Conservation (phyloP, 1,140 invertebrate genomes). For the Bombus pyrosoma region DNA sequence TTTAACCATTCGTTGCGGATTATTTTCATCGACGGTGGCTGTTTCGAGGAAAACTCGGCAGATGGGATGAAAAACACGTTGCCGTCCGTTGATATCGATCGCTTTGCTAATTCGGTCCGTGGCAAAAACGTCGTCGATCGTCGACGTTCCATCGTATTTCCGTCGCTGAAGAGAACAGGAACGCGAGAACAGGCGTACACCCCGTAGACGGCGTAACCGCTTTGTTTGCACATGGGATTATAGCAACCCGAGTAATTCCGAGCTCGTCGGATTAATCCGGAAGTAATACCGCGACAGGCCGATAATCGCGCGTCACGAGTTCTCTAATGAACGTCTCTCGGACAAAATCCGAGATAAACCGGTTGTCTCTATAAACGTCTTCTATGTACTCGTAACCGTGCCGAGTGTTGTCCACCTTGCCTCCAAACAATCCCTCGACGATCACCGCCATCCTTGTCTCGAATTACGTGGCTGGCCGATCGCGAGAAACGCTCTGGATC, state of each 20-base stretch:
- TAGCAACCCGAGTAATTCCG: slow-evolving; percentile 46
- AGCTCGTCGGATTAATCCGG: slow-evolving; percentile 55
- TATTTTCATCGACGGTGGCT: no score
- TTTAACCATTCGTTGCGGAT: no score
- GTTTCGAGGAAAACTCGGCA: no score
- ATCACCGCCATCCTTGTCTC: no score
- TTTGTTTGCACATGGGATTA: slow-evolving; percentile 48
- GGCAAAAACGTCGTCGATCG: no score
- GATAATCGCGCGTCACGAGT: slow-evolving; percentile 40
- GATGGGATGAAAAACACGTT: no score
- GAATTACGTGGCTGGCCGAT: no score
- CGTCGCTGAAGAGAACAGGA: no score
- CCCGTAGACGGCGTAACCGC: background rate
- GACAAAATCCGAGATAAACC: slow-evolving; percentile 50
- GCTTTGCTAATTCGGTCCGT: background rate
- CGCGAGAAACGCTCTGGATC: background rate
- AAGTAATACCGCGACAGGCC: slow-evolving; percentile 56
- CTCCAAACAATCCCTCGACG: no score
- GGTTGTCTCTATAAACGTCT: slow-evolving; percentile 7
- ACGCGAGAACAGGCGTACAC: background rate
- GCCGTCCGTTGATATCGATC: background rate
- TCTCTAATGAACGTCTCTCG: slow-evolving; percentile 43
- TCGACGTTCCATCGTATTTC: no score
- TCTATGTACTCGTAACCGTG: background rate
- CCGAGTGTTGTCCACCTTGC: slow-evolving; percentile 15